Evolutionary conservation across 2,113 vertebrate species (phyloP), one percentile per base, ranked within the genome.

Genomic region (Archocentrus centrarchus): DNA sequence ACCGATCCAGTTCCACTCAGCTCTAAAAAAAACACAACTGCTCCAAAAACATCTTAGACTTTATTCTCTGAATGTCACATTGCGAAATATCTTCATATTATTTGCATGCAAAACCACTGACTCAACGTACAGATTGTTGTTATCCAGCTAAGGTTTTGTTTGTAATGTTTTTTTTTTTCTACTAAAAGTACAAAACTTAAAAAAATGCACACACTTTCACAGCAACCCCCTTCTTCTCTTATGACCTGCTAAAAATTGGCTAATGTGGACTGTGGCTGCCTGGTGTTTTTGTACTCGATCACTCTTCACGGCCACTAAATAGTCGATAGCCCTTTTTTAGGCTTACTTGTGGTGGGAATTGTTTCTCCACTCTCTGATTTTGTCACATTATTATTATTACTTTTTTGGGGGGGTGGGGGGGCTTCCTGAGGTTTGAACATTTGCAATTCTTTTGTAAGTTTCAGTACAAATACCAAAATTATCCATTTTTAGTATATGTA

Each of bases 91-190:
- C 47, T 41, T 17, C 15, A 14, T 75, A 39, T 62, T 64, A 79
- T 79, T 70, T 91, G 89, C 91, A 92, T 91, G 91, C 75, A 85
- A 75, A 77, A 35, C 78, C 68, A 77, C 58, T 41, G 53, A 77
- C 14, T 77, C 66, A 50, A 32, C 30, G 35, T 37, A 60, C 24
- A 53, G 66, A 61, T 60, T n/a, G 8, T 80, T 89, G 62, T 78
- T 70, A 53, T 53, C 50, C 66, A 70, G 17, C 44, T 53, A 70
- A 50, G 66, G 44, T 53, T 70, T 66, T 80, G 4, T 75, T 79
- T 79, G 2, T 70, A 20, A 59, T 47, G 11, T 47, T n/a, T 57
- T 68, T 59, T 32, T 32, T 14, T 15, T 14, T 18, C 39, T 55
- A 73, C 27, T 73, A 35, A 35, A 32, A 73, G 47, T 35, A 32